Percentiles rank a stretch among this genome's conserved stretches.
Conservation (phyloP, 2,888 invertebrate species). For the Himalopsyche tibetana region DNA sequence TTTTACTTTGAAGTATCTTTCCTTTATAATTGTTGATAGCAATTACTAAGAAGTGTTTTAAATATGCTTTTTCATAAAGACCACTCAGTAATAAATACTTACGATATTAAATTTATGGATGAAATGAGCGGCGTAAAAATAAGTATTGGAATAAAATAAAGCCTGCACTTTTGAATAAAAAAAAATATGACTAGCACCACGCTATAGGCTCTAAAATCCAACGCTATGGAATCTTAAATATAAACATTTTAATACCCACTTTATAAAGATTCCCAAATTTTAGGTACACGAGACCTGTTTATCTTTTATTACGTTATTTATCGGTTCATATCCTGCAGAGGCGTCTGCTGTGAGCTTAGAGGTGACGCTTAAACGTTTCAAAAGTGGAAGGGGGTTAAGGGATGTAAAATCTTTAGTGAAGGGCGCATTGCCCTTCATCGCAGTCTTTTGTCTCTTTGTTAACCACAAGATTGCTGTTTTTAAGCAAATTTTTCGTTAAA, state of each 20-base stretch:
- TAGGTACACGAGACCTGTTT: conserved; percentile 47
- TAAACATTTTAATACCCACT: conserved; percentile 42
- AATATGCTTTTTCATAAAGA: too few species aligned
- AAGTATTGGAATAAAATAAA: conserved; percentile 39
- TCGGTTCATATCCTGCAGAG: conserved; percentile 57
- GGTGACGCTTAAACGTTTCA: conserved; percentile 42
- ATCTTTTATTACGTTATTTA: conserved; percentile 59
- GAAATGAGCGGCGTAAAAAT: background rate
- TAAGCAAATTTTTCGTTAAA: background rate
- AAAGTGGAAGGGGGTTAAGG: conserved; percentile 32
- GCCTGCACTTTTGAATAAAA: background rate
- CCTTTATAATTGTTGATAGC: too few species aligned
- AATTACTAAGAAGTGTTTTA: too few species aligned
- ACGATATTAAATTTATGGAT: too few species aligned
- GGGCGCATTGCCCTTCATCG: background rate
- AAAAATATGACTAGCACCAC: conserved; percentile 1
- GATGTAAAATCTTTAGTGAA: conserved; percentile 14
- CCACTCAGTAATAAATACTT: too few species aligned
- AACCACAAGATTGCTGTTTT: conserved; percentile 25
- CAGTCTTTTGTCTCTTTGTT: conserved; percentile 17
- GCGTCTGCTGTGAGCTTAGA: conserved; percentile 17
- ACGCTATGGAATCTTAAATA: conserved; percentile 11
- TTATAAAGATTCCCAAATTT: conserved; percentile 40
- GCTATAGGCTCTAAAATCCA: conserved; percentile 6
- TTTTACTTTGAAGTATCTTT: too few species aligned